Conservation (phyloP, 2,113 vertebrate genomes). For the Calidris pugnax region DNA sequence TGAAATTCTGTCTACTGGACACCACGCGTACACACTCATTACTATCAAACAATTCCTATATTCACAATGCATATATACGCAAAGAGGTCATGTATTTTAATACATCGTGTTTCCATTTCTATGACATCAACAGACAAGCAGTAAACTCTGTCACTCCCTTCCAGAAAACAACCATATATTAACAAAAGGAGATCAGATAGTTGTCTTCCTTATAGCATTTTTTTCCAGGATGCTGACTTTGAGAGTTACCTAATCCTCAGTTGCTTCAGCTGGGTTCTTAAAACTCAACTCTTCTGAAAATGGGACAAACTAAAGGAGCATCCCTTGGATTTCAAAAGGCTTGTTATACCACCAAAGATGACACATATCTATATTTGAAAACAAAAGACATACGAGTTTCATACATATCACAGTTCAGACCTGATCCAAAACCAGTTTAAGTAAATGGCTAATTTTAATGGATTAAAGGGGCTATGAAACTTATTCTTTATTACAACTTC, state of each 20-base stretch:
- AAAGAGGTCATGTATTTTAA: background rate
- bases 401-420: background rate
- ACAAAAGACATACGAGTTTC: background rate
- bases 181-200: background rate
- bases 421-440: background rate
- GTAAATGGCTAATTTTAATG: background rate
- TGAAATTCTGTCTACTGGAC: background rate
- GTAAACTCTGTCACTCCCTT: background rate
- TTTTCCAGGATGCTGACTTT: background rate
- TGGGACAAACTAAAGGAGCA: background rate
- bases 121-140: background rate
- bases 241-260: background rate
- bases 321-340: background rate
- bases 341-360: background rate
- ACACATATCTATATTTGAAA: background rate
- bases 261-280: background rate
- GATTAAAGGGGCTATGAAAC: background rate
- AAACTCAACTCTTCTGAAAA: background rate
- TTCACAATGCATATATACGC: fast-evolving
- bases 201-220: background rate
- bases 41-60: background rate
- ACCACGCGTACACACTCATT: background rate
- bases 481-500: background rate
- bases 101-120: background rate
- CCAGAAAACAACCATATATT: background rate